These are phyloP conservation scores for Atherinomorus stipes DNA, from an alignment of 2,113 vertebrate genomes.

Conservation along the genomic window DNA sequence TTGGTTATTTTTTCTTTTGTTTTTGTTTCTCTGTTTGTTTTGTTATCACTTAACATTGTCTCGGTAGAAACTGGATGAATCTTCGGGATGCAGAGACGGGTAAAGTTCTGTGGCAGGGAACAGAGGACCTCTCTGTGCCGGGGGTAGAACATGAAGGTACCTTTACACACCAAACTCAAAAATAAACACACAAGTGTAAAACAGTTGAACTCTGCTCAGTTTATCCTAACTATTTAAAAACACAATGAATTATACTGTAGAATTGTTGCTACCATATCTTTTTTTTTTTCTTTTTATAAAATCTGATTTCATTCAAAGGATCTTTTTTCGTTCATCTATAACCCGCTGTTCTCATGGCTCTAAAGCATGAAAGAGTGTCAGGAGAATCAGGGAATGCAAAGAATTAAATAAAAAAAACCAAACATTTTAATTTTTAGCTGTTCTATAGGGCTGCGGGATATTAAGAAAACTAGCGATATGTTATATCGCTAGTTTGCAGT, in stretches of 20 bases:
- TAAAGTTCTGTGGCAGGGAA: conserved; percentile 98
- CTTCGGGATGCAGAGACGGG: conserved; percentile 98
- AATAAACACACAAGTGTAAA: neutral
- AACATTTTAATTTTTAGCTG: no score
- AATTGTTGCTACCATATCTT: neutral
- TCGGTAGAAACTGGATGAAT: conserved; percentile 98
- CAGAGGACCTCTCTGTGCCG: conserved; percentile 96
- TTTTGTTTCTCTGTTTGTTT: conserved; percentile 1
- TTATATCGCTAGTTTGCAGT: no score
- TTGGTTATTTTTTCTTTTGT: neutral
- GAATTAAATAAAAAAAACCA: no score
- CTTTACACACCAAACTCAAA: neutral
- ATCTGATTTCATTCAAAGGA: no score
- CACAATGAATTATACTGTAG: neutral
- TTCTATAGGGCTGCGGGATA: no score
- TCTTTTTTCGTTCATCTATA: no score
- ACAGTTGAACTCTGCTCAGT: neutral
- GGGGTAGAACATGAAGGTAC: conserved; percentile 99
- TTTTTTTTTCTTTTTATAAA: no score
- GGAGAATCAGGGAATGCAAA: no score
- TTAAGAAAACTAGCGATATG: no score
- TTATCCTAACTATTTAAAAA: neutral
- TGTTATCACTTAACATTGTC: conserved; percentile 61
- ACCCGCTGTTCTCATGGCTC: no score
- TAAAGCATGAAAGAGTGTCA: no score